These are phyloP conservation scores for Micronisus gabar DNA, from an alignment of 2,113 vertebrate genomes.

Conservation along the genomic window DNA sequence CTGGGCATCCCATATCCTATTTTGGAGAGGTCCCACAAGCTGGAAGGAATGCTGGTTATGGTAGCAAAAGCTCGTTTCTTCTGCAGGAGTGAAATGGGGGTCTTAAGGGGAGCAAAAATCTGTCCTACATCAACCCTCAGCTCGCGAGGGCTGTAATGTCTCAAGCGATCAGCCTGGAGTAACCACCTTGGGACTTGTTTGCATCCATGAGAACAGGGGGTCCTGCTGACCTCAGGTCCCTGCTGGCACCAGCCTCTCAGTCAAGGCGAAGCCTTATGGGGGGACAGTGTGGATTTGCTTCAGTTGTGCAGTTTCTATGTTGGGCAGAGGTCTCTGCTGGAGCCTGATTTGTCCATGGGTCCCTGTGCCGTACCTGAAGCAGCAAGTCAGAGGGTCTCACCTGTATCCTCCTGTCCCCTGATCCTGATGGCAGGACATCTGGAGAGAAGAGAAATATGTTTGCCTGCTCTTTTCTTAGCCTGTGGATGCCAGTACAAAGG, in stretches of 20 bases:
- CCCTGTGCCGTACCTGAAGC: not conserved
- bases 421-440: not conserved
- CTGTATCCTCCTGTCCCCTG: not conserved
- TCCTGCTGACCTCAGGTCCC: not conserved
- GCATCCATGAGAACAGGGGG: not conserved
- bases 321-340: not conserved
- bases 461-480: not conserved
- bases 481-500: not conserved
- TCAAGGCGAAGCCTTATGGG: not conserved
- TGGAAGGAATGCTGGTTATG: not conserved
- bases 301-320: not conserved
- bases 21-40: not conserved
- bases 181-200: accelerated
- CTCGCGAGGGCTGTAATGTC: not conserved
- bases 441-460: not conserved
- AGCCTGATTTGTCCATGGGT: not conserved
- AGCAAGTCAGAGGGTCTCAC: not conserved
- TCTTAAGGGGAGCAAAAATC: not conserved
- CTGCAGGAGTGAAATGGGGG: not conserved
- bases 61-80: not conserved
- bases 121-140: not conserved
- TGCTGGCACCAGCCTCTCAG: not conserved
- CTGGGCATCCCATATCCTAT: not conserved
- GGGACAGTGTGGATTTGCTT: not conserved
- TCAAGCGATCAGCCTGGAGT: not conserved